Evolutionary conservation across 2,113 vertebrate species (phyloP), one percentile per base, ranked within the genome.

Genomic region (Marmota flaviventris): DNA sequence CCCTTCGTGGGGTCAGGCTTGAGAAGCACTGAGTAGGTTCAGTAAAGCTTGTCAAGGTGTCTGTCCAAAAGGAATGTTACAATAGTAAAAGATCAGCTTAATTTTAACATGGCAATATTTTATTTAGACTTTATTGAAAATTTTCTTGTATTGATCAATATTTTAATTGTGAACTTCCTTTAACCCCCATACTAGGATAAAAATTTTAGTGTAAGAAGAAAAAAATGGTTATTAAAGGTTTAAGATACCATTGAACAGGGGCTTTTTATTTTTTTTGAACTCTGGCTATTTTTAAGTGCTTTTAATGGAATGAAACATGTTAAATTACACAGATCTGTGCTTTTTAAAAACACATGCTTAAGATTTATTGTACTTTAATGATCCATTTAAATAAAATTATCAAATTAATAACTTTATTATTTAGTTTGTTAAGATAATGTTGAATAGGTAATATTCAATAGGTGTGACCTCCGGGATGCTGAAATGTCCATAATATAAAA

Each of bases 171-270:
- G 45, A 85, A 48, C 32, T 12, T 89, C 9, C 32, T 76, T 17
- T 75, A 77, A 29, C 2, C 17, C n/a, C n/a, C 7, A 11, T 85
- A 69, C 39, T 69, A 79, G 25, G 88, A 72, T 96, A 56, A 39
- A 79, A 53, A 78, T 85, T 96, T 83, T 91, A 97, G 0, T 94
- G 11, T 85, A 78, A 78, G 65, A 63, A 82, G 25, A 95, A 95
- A 93, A 95, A 37, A 17, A 22, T 89, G 37, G 13, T 56, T 95
- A 22, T 93, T 78, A 92, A 77, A 96, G 82, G 25, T 79, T 75
- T 96, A 69, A 78, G 58, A 56, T 67, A 75, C n/a, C 94, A 95
- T 97, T 98, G 37, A 97, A 34, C 37, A 56, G 29, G 56, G 14
- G 56, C 93, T 96, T 24, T 91, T 96, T 1, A 69, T 65, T 92